A percentile compares a stretch with the other conserved stretches of the same genome.
Evolutionary conservation across 2,888 invertebrate species (phyloP).

Genomic region (Carcina quercana): DNA sequence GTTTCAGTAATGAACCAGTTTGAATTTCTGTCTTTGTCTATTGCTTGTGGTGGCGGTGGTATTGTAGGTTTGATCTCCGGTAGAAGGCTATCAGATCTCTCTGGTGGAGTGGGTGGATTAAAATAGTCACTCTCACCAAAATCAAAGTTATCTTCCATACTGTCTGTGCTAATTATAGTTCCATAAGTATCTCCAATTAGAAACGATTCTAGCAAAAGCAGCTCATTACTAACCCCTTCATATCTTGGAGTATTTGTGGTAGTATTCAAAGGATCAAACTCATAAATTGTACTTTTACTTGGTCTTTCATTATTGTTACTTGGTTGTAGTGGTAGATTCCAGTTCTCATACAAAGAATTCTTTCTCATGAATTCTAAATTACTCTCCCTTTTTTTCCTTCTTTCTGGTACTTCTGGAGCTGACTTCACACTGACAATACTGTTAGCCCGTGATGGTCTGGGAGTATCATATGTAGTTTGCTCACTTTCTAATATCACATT

Average conservation of each 20-base stretch:
- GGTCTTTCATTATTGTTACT: constrained; percentile 24
- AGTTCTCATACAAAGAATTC: constrained; percentile 59
- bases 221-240: constrained; percentile 74
- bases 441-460: constrained; percentile 44
- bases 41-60: constrained; percentile 14
- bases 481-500: constrained; percentile 29
- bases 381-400: constrained; percentile 39
- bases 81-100: constrained; percentile 77
- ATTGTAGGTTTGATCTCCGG: constrained; percentile 28
- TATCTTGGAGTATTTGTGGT: constrained; percentile 30
- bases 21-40: constrained; percentile 52
- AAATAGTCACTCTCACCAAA: constrained; percentile 56
- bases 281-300: constrained; percentile 78
- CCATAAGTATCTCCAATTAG: constrained; percentile 81
- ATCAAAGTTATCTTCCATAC: constrained; percentile 42
- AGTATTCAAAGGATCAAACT: constrained; percentile 79
- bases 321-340: constrained; percentile 39
- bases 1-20: constrained; percentile 53
- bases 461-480: constrained; percentile 53
- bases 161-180: constrained; percentile 66
- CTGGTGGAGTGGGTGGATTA: constrained; percentile 77
- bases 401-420: constrained; percentile 46
- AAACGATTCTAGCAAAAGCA: constrained; percentile 78
- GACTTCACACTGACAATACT: constrained; percentile 42
- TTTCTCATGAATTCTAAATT: constrained; percentile 41